phyloP scores from a whole-genome alignment of 2,113 vertebrate species.

The Tyrannus savana region DNA sequence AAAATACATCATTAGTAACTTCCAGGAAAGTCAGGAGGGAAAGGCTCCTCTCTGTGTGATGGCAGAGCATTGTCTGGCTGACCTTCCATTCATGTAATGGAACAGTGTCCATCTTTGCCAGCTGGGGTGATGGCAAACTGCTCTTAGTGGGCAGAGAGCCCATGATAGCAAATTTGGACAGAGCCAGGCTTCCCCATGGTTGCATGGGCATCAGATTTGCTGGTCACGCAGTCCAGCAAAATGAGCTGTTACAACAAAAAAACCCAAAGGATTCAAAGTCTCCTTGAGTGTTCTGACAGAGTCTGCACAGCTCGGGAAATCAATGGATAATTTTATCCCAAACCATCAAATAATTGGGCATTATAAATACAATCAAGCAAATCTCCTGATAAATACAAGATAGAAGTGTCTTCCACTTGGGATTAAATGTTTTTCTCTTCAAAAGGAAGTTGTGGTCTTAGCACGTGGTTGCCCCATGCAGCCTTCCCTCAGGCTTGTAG shows the following conservation, averaged over 20 bases:
- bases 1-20: neutral
- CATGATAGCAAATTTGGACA: neutral
- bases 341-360: neutral
- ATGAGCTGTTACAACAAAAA: neutral
- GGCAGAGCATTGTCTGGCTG: neutral
- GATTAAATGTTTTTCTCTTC: neutral
- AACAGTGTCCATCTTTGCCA: neutral
- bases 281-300: neutral
- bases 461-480: neutral
- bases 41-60: neutral
- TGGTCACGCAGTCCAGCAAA: neutral
- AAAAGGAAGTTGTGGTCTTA: neutral
- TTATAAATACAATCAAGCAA: neutral
- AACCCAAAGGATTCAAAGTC: neutral
- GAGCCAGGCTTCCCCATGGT: neutral
- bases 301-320: neutral
- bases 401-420: neutral
- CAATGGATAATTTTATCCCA: neutral
- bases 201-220: accelerated
- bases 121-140: neutral
- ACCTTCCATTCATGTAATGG: neutral
- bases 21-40: neutral
- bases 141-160: neutral
- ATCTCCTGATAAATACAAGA: neutral
- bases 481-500: neutral